Base-by-base conservation (phyloP, 1,140 invertebrate species). In the Sogatella furcifera region DNA sequence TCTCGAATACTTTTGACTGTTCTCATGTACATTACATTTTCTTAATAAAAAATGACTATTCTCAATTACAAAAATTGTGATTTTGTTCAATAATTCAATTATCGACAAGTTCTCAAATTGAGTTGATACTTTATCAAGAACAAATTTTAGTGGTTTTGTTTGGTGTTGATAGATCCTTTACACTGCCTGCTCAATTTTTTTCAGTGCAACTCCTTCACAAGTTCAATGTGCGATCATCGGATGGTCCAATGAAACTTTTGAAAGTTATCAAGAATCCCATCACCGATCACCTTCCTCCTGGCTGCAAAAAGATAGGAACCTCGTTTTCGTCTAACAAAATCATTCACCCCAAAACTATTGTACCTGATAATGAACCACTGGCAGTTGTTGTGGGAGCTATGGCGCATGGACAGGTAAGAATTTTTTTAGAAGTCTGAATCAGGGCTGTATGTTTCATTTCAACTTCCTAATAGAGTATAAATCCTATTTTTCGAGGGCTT, bases 231-330 rank as follows among this genome's bases (percentile, higher is more conserved):
- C 78, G 92, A 69, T 92, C 97, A 46, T 84, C 85, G 17, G 92
- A 97, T 73, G 85, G 85, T 1, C 84, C 89, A 1, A 86, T 95
- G 71, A 97, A 96, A 71, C 72, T 99, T 19, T 73, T 99, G 52
- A 97, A 96, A 81, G 91, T 98, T 6, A 97, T 99, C 44, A 97
- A 96, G 74, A 99, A 99, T 78, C 97, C 97, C 3, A 79, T 99
- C 0, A 91, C 86, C 3, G 82, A 92, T 71, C 95, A 99, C 78
- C 76, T 99, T 24, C 97, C 97, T n/a, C 89, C 93, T 19, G 96
- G 95, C 43, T 95, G 92, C 66, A 83, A 78, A 56, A 99, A 97
- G 77, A 80, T 95, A 61, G 84, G 82, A 0, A 97, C 92, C 76
- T 96, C 95, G 21, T 98, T 92, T 73, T 88, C 84, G 67, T 84